Percentiles rank a stretch among this genome's conserved stretches.
These are phyloP conservation scores for Apeltes quadracus DNA, from an alignment of 2,113 vertebrate species.

Conservation along the genomic window DNA sequence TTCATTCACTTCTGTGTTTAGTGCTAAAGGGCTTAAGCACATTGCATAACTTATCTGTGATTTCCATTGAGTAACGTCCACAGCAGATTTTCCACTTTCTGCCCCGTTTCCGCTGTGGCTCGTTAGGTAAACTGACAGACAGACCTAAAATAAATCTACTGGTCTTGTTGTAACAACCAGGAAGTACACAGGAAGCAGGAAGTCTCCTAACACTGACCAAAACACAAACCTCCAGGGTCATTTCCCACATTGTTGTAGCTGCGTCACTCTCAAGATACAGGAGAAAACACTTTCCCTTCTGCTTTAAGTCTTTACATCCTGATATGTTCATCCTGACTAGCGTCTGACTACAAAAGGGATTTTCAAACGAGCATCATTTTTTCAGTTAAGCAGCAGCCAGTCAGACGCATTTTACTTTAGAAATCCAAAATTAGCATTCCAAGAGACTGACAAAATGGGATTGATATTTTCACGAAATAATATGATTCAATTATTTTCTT, in stretches of 20 bases:
- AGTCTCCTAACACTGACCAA: slow-evolving; percentile 57
- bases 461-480: too few relatives aligned
- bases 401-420: neutral
- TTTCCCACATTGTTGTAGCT: slow-evolving; percentile 16
- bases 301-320: neutral
- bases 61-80: slow-evolving; percentile 9
- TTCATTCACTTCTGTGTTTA: slow-evolving; percentile 3
- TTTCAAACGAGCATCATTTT: neutral
- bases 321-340: neutral
- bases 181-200: slow-evolving; percentile 71
- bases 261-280: neutral
- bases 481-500: neutral
- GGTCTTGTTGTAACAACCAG: slow-evolving; percentile 36
- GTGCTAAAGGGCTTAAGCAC: neutral
- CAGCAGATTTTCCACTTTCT: slow-evolving; percentile 12
- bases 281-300: slow-evolving; percentile 14
- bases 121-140: neutral
- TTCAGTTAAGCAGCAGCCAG: neutral
- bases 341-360: neutral
- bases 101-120: slow-evolving; percentile 3
- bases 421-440: neutral
- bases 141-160: slow-evolving; percentile 39
- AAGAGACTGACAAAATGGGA: neutral
- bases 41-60: neutral
- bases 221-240: slow-evolving; percentile 41